These are phyloP conservation scores for Lysandra coridon DNA, from an alignment of 2,888 invertebrate species.

Conservation along the genomic window DNA sequence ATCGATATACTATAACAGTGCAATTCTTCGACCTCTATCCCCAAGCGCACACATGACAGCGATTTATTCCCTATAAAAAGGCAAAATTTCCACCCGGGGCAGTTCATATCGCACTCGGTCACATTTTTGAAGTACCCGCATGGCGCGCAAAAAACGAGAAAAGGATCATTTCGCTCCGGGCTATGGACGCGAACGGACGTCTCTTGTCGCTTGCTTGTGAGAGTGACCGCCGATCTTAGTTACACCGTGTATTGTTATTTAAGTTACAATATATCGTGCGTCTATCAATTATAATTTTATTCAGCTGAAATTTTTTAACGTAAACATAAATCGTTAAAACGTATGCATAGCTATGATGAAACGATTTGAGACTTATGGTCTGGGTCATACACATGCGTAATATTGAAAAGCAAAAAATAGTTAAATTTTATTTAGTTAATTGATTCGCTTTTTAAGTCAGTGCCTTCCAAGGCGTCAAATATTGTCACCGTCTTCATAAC, in stretches of 20 bases:
- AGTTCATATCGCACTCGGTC: constrained; percentile 69
- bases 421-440: too few relatives aligned
- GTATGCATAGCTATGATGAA: too few relatives aligned
- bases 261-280: neutral
- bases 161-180: constrained; percentile 56
- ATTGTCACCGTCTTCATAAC: too few relatives aligned
- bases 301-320: neutral
- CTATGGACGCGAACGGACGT: constrained; percentile 57
- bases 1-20: constrained; percentile 27
- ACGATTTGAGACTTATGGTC: too few relatives aligned
- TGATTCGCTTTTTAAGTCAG: too few relatives aligned
- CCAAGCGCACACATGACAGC: constrained; percentile 16
- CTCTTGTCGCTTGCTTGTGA: constrained; percentile 58
- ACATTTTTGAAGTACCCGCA: constrained; percentile 67
- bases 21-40: constrained; percentile 28
- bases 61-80: constrained; percentile 43
- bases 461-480: too few relatives aligned
- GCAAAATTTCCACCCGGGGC: constrained; percentile 56
- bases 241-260: constrained; percentile 32
- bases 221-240: constrained; percentile 54
- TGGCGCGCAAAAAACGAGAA: constrained; percentile 50
- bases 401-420: too few relatives aligned
- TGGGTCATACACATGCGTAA: too few relatives aligned
- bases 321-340: neutral
- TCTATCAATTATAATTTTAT: neutral